Evolutionary conservation across 1,140 invertebrate genomes (phyloP), one percentile per base, ranked within the genome.

Genomic region (Ceratosolen fusciceps): DNA sequence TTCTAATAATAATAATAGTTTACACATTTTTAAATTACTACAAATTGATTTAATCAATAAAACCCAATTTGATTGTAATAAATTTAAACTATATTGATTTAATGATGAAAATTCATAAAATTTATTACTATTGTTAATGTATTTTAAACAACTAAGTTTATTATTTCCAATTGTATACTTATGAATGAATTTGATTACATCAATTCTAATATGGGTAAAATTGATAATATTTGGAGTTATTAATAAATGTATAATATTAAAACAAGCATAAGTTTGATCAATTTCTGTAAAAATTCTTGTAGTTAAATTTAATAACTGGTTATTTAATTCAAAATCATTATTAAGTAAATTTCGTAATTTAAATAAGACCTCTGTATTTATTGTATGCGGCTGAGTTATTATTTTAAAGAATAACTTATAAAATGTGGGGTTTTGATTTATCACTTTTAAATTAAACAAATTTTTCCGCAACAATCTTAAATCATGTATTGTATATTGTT

Each of bases 1-100:
- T 24, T 80, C 26, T 56, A 80, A 49, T 31, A 75, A 49, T 60
- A 73, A 29, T 47, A 80, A 21, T 26, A 75, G 7, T 43, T 74
- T 80, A 26, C 29, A 26, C 47, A 75, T 71, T 80, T 80, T 75
- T 4, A 75, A 34, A 10, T 56, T 56, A 70, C 26, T 47, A 21
- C 56, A 9, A 24, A 74, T 58, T 29, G 37, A 68, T 56, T 79
- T 24, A n/a, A n/a, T 16, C 21, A 79, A 79, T 1, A 9, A 71
- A 60, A 21, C 60, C 78, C 78, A 80, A 43, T 16, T 24, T 49
- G 39, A 47, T 58, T 74, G 29, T 14, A 79, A 21, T 21, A 8
- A 29, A 56, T 68, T 49, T 21, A 74, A 49, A 58, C 56, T 26
- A 8, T 47, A 16, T 68, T 74, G 29, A 58, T 10, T 68, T 16